A percentile compares a stretch with the other conserved stretches of the same genome.
Conservation (phyloP, 1,140 invertebrate genomes). For the Periplaneta americana region DNA sequence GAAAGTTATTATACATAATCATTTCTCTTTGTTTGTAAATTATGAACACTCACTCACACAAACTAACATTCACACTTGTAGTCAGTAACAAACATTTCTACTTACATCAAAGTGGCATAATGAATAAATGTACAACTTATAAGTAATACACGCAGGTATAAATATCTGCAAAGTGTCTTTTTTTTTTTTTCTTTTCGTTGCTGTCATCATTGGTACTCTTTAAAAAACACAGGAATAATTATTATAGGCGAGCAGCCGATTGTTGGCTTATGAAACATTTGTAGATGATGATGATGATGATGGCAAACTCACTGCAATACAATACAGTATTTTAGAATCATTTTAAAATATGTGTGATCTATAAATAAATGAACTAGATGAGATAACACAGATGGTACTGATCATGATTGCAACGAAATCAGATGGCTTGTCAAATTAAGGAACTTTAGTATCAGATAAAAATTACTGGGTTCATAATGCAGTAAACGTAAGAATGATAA, state of each 20-base stretch:
- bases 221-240: neutral
- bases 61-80: neutral
- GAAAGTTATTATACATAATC: neutral
- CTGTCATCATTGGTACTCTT: neutral
- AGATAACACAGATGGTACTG: neutral
- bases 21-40: neutral
- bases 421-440: neutral
- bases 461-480: neutral
- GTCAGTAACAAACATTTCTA: neutral
- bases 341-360: neutral
- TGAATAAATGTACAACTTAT: neutral
- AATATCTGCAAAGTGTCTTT: neutral
- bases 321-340: neutral
- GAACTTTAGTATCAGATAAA: neutral
- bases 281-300: neutral
- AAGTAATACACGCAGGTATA: neutral
- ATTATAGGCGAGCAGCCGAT: neutral
- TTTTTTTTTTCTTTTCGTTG: neutral
- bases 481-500: neutral
- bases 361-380: neutral
- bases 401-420: neutral
- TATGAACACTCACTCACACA: neutral
- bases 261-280: neutral
- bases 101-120: neutral
- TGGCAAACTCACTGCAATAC: neutral